Base-by-base conservation (phyloP, 2,113 vertebrate genomes). In the Hemiprocne comata region DNA sequence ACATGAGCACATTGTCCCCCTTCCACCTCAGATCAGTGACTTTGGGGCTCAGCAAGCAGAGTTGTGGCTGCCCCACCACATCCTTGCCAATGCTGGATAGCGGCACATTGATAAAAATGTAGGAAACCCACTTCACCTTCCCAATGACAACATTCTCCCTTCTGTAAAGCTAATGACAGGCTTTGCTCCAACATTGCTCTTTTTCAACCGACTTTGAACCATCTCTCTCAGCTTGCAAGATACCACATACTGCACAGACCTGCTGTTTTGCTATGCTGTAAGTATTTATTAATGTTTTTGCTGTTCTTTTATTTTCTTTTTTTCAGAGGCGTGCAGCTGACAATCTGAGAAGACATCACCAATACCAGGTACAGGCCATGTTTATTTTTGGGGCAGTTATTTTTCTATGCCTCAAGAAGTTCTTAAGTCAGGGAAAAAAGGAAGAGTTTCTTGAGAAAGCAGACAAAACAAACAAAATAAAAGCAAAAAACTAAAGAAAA, bases 321-420 rank as follows among this genome's bases (percentile, higher is more conserved):
- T 95, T 97, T 96, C 83, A 99, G 99, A 98, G 98, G 78, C 98
- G 99, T 92, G 99, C 99, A 62, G 99, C 99, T 85, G 98, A 99
- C 96, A 99, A 99, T 96, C 97, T 99, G 38, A 97, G 98, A 96
- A 97, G 98, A 95, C 99, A 98, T 93, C 98, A 99, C 57, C 98
- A 99, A 72, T 99, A 99, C 85, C 99, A 99, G 99, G 99, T 99
- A 98, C 97, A 94, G 13, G 6, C 1, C 13, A 15, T 42, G 10
- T 54, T 80, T 69, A 28, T 44, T 77, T 74, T 80, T 29, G 10
- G 5, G 5, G 14, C 3, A 64, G 23, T 57, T 69, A 9, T 61
- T 85, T 62, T 84, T 57, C 34, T 69, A 3, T 89, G 50, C 3
- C 29, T 93, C 19, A 5, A 64, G 34, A 69, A 50, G 6, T 7